Evolutionary conservation across 2,797 vertebrate genomes (phyloP).

Genomic region (Halcyon badia): DNA sequence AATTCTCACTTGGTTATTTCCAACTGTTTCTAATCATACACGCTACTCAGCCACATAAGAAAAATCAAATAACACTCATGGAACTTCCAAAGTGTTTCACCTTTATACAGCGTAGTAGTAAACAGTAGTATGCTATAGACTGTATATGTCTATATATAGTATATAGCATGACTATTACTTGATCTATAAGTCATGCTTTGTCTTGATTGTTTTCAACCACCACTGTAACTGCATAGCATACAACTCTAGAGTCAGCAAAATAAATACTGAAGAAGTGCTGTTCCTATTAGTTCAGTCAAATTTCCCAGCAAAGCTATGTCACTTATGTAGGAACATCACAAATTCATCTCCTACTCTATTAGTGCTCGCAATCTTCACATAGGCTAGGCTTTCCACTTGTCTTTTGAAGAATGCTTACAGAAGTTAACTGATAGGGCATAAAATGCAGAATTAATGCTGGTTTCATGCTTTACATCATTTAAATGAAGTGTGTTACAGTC

Average conservation of each 20-base stretch:
- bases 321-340: background rate
- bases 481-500: background rate
- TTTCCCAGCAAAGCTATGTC: background rate
- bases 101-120: background rate
- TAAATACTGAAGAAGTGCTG: background rate
- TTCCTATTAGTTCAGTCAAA: background rate
- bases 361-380: background rate
- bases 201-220: background rate
- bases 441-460: background rate
- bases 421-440: background rate
- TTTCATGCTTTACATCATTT: background rate
- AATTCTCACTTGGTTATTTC: background rate
- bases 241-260: background rate
- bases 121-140: background rate
- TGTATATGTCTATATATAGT: too few species aligned
- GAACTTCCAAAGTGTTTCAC: background rate
- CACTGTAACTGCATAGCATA: background rate
- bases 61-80: background rate
- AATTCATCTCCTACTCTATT: background rate
- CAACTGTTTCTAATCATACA: background rate
- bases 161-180: background rate
- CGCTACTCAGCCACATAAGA: background rate
- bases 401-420: background rate
- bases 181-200: background rate
- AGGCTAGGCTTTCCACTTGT: background rate